These are phyloP conservation scores for Abrostola triplasia DNA, from an alignment of 2,888 invertebrate genomes.

Conservation along the genomic window DNA sequence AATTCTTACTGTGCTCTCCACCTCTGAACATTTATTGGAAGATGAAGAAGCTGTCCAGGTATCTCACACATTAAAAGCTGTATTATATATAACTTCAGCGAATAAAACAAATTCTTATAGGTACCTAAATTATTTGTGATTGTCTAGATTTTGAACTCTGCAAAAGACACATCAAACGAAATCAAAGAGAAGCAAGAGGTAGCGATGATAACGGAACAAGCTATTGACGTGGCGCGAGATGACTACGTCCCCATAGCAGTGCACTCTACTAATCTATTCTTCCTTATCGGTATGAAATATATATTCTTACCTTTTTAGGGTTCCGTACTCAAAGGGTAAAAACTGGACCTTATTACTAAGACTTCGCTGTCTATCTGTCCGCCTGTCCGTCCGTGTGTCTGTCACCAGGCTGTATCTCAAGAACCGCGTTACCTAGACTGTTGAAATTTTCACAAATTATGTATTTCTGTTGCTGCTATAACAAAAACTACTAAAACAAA, in stretches of 20 bases:
- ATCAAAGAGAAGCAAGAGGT: constrained; percentile 96
- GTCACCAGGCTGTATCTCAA: too few relatives aligned
- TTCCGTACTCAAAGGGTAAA: too few relatives aligned
- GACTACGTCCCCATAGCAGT: constrained; percentile 97
- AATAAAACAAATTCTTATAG: too few relatives aligned
- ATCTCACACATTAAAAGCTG: constrained; percentile 12
- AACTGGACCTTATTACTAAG: too few relatives aligned
- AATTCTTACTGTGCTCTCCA: constrained; percentile 90
- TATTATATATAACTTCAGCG: not conserved
- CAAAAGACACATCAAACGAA: constrained; percentile 96
- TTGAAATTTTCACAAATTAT: too few relatives aligned
- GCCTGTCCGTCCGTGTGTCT: too few relatives aligned
- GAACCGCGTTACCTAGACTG: too few relatives aligned
- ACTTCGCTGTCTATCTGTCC: too few relatives aligned
- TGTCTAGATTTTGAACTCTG: constrained; percentile 93
- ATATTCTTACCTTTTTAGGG: not conserved
- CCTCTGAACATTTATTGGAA: constrained; percentile 90
- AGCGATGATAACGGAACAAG: constrained; percentile 96
- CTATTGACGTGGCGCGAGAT: constrained; percentile 94
- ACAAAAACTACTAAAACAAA: too few relatives aligned
- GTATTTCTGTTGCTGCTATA: too few relatives aligned
- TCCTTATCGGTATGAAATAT: constrained; percentile 91
- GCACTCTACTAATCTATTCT: constrained; percentile 96
- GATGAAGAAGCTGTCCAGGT: constrained; percentile 96
- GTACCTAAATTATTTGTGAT: not conserved